A percentile compares a stretch with the other conserved stretches of the same genome.
Evolutionary conservation across 2,888 invertebrate species (phyloP).

Genomic region (Erebia epiphron): DNA sequence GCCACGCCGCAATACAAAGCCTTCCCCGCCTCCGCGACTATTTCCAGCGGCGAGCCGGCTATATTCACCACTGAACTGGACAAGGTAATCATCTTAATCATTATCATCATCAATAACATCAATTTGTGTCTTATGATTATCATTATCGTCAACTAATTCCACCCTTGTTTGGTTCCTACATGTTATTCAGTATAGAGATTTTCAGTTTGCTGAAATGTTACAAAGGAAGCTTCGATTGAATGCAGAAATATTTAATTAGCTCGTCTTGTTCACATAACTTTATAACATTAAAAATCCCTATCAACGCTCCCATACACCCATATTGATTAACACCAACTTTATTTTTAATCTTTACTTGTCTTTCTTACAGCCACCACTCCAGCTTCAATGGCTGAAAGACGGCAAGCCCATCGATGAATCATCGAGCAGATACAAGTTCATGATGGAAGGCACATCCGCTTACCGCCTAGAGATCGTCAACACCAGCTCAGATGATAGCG

Average conservation of each 20-base stretch:
- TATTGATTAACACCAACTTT: neutral
- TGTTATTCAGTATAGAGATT: too few species aligned
- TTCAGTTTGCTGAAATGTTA: too few species aligned
- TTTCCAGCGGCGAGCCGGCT: conserved; percentile 90
- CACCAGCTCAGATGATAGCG: conserved; percentile 89
- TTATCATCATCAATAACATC: neutral
- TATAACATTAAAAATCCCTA: too few species aligned
- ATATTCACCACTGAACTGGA: conserved; percentile 92
- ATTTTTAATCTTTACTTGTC: neutral
- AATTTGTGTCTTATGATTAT: neutral
- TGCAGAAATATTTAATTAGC: neutral
- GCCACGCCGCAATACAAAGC: conserved; percentile 92
- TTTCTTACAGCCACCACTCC: conserved; percentile 80
- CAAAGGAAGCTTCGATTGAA: neutral
- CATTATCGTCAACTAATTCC: too few species aligned
- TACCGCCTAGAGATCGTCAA: conserved; percentile 91
- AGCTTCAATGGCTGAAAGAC: conserved; percentile 94
- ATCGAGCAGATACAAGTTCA: conserved; percentile 89
- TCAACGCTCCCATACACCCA: too few species aligned
- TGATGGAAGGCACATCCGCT: conserved; percentile 90
- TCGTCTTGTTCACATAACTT: neutral
- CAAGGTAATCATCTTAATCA: conserved; percentile 65
- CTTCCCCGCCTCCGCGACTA: conserved; percentile 95
- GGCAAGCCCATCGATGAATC: conserved; percentile 93
- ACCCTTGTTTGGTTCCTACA: too few species aligned